phyloP scores from a whole-genome alignment of 2,888 invertebrate species.

The Portevinia maculata region DNA sequence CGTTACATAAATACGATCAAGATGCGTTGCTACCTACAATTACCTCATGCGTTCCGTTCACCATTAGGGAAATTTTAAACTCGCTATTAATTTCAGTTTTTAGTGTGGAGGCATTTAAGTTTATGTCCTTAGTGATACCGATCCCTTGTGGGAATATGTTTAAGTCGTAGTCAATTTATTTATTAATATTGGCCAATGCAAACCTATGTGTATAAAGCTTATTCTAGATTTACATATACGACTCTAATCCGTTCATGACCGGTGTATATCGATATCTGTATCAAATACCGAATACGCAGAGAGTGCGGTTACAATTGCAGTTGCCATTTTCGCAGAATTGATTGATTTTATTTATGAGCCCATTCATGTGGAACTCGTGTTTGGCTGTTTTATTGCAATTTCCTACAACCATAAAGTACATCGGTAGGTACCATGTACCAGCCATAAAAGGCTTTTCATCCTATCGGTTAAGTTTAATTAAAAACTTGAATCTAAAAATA shows the following conservation, averaged over 20 bases:
- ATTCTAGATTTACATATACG: conserved; percentile 15
- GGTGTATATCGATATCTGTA: conserved; percentile 19
- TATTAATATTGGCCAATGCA: conserved; percentile 17
- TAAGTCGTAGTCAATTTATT: conserved; percentile 58
- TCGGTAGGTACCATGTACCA: neutral
- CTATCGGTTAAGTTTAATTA: conserved; percentile 55
- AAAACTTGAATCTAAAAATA: conserved; percentile 32
- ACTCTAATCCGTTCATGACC: conserved; percentile 37
- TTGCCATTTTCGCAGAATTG: conserved; percentile 62
- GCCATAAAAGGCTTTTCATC: conserved; percentile 9
- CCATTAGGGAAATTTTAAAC: conserved; percentile 5
- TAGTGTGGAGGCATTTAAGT: conserved; percentile 60
- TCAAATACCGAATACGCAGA: neutral
- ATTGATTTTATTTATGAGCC: conserved; percentile 72
- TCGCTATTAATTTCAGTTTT: conserved; percentile 69
- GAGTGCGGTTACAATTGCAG: conserved; percentile 65
- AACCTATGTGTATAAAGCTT: conserved; percentile 1
- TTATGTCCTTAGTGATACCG: conserved; percentile 20
- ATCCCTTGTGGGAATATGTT: conserved; percentile 42
- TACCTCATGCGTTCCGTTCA: neutral
- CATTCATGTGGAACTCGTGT: conserved; percentile 18
- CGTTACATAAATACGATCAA: conserved; percentile 29
- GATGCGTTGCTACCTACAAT: conserved; percentile 19
- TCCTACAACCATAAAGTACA: conserved; percentile 26
- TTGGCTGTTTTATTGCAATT: conserved; percentile 66